phyloP scores from a whole-genome alignment of 2,888 invertebrate genomes.

The Agrochola litura region DNA sequence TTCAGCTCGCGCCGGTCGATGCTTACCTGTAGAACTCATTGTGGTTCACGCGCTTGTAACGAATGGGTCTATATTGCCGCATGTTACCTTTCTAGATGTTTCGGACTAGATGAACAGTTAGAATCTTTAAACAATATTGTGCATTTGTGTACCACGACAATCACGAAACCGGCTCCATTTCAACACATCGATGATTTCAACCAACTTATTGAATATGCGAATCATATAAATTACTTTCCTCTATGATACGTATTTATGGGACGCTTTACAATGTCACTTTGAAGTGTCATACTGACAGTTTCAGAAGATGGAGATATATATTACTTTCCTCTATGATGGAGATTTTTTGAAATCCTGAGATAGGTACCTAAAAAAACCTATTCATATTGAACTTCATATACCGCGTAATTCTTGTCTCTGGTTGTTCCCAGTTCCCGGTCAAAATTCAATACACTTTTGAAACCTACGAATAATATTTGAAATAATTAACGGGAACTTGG shows the following conservation, averaged over 20 bases:
- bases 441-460: background rate
- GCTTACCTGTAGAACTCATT: slow-evolving; percentile 33
- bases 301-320: background rate
- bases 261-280: background rate
- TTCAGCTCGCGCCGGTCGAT: slow-evolving; percentile 8
- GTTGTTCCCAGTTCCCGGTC: background rate
- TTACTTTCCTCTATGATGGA: too few species aligned
- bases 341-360: background rate
- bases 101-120: background rate
- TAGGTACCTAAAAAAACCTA: background rate
- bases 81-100: slow-evolving; percentile 19
- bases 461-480: too few species aligned
- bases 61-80: slow-evolving; percentile 15
- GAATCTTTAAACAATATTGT: slow-evolving; percentile 1
- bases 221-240: too few species aligned
- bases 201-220: background rate
- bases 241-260: too few species aligned
- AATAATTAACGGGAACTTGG: background rate
- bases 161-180: background rate
- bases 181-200: background rate
- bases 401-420: background rate
- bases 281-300: background rate
- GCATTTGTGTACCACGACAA: background rate
- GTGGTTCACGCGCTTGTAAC: slow-evolving; percentile 20
- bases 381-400: background rate